A percentile compares a stretch with the other conserved stretches of the same genome.
Conservation (phyloP, 2,888 invertebrate species). For the Chirona hameri region DNA sequence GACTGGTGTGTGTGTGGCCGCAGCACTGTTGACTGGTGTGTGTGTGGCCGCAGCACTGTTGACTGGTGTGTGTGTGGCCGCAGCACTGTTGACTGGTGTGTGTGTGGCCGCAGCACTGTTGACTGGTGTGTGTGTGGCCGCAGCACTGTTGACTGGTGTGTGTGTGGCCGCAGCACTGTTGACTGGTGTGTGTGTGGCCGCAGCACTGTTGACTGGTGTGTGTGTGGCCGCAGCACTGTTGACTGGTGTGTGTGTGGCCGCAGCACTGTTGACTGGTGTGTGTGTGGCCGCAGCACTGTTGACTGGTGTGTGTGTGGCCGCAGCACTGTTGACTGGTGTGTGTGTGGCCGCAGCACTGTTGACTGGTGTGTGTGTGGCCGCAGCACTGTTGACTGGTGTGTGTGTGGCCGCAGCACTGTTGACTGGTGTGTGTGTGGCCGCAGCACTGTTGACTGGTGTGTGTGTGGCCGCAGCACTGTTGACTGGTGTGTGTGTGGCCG, state of each 20-base stretch:
- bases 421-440: neutral
- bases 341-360: neutral
- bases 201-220: neutral
- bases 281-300: neutral
- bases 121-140: neutral
- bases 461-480: neutral
- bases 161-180: neutral
- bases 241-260: neutral
- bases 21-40: neutral
- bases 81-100: neutral
- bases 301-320: neutral
- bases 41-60: neutral
- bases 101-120: neutral
- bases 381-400: neutral
- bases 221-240: neutral
- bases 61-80: neutral
- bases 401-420: neutral
- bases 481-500: neutral
- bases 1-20: neutral
- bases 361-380: neutral
- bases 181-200: neutral
- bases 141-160: neutral
- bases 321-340: neutral
- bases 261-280: neutral
- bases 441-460: neutral